Percentiles rank a stretch among this genome's conserved stretches.
phyloP scores from a whole-genome alignment of 2,113 vertebrate genomes.

The Prietella phreatophila region DNA sequence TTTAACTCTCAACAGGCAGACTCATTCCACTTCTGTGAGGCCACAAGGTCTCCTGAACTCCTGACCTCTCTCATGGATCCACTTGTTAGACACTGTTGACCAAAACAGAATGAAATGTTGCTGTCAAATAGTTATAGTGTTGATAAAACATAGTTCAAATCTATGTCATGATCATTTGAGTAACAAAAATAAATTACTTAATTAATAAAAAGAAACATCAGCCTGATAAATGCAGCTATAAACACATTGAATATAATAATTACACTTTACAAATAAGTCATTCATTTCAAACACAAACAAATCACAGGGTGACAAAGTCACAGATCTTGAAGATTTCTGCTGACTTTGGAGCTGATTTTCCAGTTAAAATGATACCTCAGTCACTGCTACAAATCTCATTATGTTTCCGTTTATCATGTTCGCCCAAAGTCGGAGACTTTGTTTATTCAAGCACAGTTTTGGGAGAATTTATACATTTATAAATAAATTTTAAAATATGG shows the following conservation, averaged over 20 bases:
- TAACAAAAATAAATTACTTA: neutral
- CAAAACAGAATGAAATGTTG: conserved; percentile 50
- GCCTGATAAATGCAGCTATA: neutral
- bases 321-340: too few species aligned
- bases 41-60: conserved; percentile 95
- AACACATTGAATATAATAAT: neutral
- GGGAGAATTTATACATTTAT: too few species aligned
- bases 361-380: too few species aligned
- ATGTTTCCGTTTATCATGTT: too few species aligned
- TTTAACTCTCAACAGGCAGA: neutral
- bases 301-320: too few species aligned
- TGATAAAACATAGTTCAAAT: neutral
- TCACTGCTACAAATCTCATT: too few species aligned
- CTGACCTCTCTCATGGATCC: conserved; percentile 96
- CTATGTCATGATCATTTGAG: too few species aligned
- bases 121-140: neutral
- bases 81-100: conserved; percentile 93
- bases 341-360: too few species aligned
- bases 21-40: conserved; percentile 90
- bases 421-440: too few species aligned
- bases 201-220: neutral
- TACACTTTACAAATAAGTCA: neutral
- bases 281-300: neutral
- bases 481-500: too few species aligned
- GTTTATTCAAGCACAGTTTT: too few species aligned